phyloP scores from a whole-genome alignment of 2,888 invertebrate genomes.

The Caenorhabditis zanzibari region DNA sequence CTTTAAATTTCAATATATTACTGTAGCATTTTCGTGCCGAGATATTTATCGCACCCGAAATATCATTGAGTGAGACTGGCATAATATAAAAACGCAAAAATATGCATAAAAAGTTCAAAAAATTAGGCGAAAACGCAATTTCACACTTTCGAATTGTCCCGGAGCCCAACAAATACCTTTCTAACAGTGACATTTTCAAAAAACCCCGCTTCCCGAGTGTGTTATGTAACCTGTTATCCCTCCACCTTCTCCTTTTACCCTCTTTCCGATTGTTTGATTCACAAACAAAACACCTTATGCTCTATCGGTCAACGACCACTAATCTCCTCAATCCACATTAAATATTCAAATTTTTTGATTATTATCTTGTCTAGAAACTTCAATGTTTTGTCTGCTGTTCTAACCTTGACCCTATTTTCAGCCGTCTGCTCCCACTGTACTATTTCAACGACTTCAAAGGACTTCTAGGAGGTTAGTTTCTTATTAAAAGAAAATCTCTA shows the following conservation, averaged over 20 bases:
- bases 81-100: too few species aligned
- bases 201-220: neutral
- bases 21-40: too few species aligned
- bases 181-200: too few species aligned
- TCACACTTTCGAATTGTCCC: too few species aligned
- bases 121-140: too few species aligned
- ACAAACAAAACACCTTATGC: slow-evolving; percentile 31
- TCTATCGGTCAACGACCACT: slow-evolving; percentile 11
- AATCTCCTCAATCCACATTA: neutral
- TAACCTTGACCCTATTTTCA: neutral
- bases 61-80: too few species aligned
- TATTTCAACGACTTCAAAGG: neutral
- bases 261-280: slow-evolving; percentile 20
- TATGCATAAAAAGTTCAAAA: too few species aligned
- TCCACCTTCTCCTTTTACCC: neutral
- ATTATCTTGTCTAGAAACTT: neutral
- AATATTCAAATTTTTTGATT: neutral
- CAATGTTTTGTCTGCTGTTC: neutral
- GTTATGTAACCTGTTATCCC: slow-evolving; percentile 28
- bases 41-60: too few species aligned
- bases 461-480: neutral
- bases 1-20: too few species aligned
- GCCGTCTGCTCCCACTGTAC: slow-evolving; percentile 4
- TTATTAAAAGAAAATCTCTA: neutral
- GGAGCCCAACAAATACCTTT: too few species aligned